These are phyloP conservation scores for Euborellia annulipes DNA, from an alignment of 1,140 invertebrate species.

Conservation along the genomic window DNA sequence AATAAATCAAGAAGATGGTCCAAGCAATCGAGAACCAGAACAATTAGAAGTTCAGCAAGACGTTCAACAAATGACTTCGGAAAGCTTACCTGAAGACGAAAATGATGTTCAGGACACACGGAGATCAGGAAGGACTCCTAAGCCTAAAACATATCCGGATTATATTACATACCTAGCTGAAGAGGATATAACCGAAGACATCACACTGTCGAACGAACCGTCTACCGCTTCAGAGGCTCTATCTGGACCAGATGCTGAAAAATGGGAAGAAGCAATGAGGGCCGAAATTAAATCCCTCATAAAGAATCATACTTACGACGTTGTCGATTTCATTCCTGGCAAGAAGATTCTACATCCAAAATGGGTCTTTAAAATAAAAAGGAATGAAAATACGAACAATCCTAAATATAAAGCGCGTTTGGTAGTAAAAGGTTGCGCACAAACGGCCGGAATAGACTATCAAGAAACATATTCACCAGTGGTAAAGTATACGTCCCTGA, in stretches of 20 bases:
- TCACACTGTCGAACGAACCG: no score
- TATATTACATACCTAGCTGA: no score
- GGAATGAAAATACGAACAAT: neutral
- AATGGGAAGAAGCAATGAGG: neutral
- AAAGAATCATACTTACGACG: neutral
- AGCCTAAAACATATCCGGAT: no score
- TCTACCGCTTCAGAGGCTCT: no score
- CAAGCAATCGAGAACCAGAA: no score
- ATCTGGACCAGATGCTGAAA: constrained; percentile 1
- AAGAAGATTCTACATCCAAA: neutral
- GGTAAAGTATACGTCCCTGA: neutral
- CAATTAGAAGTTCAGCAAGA: no score
- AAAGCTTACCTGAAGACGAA: no score
- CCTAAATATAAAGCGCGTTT: neutral
- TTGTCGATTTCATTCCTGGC: neutral
- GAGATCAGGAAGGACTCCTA: no score
- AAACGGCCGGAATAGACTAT: neutral
- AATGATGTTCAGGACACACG: no score
- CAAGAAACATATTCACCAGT: neutral
- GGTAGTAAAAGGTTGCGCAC: neutral
- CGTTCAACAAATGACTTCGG: no score
- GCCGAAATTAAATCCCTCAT: neutral
- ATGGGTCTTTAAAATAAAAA: neutral
- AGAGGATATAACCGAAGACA: no score
- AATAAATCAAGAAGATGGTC: no score